These are phyloP conservation scores for Biston betularia DNA, from an alignment of 2,888 invertebrate genomes.

Conservation along the genomic window DNA sequence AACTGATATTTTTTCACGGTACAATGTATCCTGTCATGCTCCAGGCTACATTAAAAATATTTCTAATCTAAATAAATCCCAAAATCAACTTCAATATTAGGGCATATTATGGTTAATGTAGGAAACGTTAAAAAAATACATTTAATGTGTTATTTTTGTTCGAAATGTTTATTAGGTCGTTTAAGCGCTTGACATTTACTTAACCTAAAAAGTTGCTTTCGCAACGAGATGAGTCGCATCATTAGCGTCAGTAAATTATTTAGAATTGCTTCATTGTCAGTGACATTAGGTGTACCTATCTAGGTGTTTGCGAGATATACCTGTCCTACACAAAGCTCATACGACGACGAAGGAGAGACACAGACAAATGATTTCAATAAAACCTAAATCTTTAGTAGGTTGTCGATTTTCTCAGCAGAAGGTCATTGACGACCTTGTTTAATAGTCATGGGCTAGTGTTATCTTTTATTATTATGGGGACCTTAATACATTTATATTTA, in stretches of 20 bases:
- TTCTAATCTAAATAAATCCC: no score
- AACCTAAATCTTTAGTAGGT: no score
- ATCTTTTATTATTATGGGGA: no score
- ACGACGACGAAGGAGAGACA: neutral
- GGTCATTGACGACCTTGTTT: no score
- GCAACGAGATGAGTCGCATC: slow-evolving; percentile 36
- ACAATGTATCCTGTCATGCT: no score
- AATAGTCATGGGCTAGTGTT: no score
- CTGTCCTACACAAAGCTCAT: neutral
- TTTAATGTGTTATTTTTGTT: neutral
- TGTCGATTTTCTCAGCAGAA: no score
- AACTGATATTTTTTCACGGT: no score
- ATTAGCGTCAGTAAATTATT: slow-evolving; percentile 42
- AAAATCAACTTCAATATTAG: no score
- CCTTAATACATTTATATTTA: no score
- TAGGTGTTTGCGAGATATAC: neutral
- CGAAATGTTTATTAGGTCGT: slow-evolving; percentile 7
- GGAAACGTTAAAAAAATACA: neutral
- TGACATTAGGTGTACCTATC: neutral
- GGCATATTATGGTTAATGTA: neutral
- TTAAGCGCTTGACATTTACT: slow-evolving; percentile 11
- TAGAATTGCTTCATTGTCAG: slow-evolving; percentile 32
- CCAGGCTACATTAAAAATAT: no score
- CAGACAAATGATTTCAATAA: no score
- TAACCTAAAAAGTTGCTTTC: slow-evolving; percentile 17